Evolutionary conservation across 2,797 vertebrate species (phyloP).

Genomic region (Antrozous pallidus): DNA sequence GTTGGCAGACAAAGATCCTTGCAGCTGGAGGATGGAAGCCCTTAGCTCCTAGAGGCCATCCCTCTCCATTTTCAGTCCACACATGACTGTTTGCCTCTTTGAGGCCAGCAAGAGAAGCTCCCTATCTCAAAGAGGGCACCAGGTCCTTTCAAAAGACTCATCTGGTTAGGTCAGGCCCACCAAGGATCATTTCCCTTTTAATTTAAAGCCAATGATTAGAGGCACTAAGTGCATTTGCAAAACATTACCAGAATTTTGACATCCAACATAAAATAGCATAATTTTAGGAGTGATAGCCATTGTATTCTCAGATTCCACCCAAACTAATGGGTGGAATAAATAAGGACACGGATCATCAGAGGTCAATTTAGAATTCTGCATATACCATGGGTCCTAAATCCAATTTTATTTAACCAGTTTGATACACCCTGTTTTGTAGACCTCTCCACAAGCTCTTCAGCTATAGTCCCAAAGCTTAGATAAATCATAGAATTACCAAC

Average conservation of each 20-base stretch:
- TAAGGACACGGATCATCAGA: not conserved
- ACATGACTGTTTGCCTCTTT: not conserved
- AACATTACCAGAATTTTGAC: not conserved
- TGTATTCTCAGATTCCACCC: not conserved
- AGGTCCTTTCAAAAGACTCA: not conserved
- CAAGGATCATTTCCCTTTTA: not conserved
- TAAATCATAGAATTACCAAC: not conserved
- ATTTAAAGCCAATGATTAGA: not conserved
- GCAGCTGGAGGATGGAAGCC: not conserved
- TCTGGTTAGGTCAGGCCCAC: not conserved
- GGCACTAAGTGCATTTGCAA: not conserved
- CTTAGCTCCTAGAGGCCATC: not conserved
- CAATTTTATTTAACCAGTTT: not conserved
- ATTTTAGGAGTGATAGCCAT: not conserved
- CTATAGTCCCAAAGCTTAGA: not conserved
- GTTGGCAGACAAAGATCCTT: not conserved
- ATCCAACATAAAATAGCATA: not conserved
- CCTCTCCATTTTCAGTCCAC: not conserved
- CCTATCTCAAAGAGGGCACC: not conserved
- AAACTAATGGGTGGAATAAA: not conserved
- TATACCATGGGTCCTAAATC: not conserved
- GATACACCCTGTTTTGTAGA: not conserved
- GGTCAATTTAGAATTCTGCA: not conserved
- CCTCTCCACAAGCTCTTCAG: not conserved
- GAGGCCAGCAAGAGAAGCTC: not conserved